Conservation (phyloP, 2,797 vertebrate species). For the Cottoperca gobio region DNA sequence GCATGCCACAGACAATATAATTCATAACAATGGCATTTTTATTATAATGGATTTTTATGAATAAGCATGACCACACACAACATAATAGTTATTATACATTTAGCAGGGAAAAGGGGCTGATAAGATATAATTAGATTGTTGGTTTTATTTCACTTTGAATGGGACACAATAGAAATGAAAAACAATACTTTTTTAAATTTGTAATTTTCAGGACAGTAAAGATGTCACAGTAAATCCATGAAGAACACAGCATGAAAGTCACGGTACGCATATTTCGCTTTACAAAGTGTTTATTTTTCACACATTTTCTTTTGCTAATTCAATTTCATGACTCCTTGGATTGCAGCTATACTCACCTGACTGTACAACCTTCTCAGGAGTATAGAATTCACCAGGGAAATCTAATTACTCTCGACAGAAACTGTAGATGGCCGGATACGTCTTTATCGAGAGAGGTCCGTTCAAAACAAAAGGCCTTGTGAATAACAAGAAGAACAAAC, state of each 20-base stretch:
- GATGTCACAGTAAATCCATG: slow-evolving; percentile 20
- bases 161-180: neutral
- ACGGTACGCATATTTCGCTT: slow-evolving; percentile 30
- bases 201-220: slow-evolving; percentile 34
- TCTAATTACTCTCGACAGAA: slow-evolving; percentile 65
- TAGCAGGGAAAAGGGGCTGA: neutral
- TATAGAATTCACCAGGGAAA: slow-evolving; percentile 72
- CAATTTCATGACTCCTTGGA: slow-evolving; percentile 61
- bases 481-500: slow-evolving; percentile 33
- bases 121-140: slow-evolving; percentile 1
- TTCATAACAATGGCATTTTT: slow-evolving; percentile 45
- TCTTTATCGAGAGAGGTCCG: slow-evolving; percentile 31
- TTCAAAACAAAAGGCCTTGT: slow-evolving; percentile 44
- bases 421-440: slow-evolving; percentile 52
- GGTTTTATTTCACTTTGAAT: slow-evolving; percentile 17
- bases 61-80: slow-evolving; percentile 27
- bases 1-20: slow-evolving; percentile 36
- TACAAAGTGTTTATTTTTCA: slow-evolving; percentile 58
- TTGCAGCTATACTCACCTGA: slow-evolving; percentile 44
- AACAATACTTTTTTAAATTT: neutral
- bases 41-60: slow-evolving; percentile 38
- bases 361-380: slow-evolving; percentile 69
- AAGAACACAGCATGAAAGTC: slow-evolving; percentile 19
- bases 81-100: slow-evolving; percentile 3
- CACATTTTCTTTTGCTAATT: slow-evolving; percentile 62